Conservation (phyloP, 2,797 vertebrate genomes). For the Macropus fuliginosus region DNA sequence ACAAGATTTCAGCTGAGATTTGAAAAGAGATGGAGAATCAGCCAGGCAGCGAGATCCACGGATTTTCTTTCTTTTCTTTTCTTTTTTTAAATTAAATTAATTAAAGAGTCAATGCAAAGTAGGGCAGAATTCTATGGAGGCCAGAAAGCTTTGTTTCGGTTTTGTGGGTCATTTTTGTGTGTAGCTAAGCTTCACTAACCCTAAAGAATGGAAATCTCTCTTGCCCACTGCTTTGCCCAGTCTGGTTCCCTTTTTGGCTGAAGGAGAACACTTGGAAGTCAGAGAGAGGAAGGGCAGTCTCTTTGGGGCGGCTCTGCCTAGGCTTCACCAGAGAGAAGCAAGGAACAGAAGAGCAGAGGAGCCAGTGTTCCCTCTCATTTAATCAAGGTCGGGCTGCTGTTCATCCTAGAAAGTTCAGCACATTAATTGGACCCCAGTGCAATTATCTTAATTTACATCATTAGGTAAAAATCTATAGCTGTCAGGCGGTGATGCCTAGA, state of each 20-base stretch:
- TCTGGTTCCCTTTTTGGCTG: neutral
- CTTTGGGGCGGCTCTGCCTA: neutral
- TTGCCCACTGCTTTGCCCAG: neutral
- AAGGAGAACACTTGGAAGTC: neutral
- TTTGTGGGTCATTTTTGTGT: conserved; percentile 57
- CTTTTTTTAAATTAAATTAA: conserved; percentile 44
- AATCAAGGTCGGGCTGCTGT: conserved; percentile 14
- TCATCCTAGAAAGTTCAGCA: conserved; percentile 66
- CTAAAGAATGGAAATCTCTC: neutral
- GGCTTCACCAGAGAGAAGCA: conserved; percentile 10
- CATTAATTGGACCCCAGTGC: conserved; percentile 74
- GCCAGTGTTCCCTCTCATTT: neutral
- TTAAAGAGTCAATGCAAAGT: conserved; percentile 16
- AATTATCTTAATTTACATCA: conserved; percentile 83
- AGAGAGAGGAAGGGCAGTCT: neutral
- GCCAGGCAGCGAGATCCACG: neutral
- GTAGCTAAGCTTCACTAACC: conserved; percentile 16
- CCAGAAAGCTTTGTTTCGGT: neutral
- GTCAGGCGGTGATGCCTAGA: conserved; percentile 71
- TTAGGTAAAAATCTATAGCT: conserved; percentile 84
- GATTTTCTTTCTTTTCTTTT: neutral
- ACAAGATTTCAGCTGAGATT: neutral
- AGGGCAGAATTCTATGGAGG: conserved; percentile 41
- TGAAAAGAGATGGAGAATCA: conserved; percentile 12
- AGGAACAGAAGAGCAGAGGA: neutral